phyloP scores from a whole-genome alignment of 1,140 invertebrate genomes.

The Calephelis nemesis region DNA sequence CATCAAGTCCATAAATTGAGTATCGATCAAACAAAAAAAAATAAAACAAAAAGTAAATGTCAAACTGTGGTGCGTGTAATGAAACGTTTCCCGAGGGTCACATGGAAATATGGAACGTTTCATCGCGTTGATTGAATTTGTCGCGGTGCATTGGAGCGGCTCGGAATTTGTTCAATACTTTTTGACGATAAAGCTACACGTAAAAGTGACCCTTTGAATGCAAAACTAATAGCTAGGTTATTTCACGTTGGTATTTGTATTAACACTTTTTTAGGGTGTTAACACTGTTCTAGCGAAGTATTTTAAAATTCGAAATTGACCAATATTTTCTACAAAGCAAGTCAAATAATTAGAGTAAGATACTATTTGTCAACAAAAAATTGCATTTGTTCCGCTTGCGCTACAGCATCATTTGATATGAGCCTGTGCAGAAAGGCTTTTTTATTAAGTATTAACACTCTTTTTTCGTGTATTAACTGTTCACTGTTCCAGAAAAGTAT shows the following conservation, averaged over 20 bases:
- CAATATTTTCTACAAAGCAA: too few species aligned
- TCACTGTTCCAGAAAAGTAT: too few species aligned
- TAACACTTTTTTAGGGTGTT: neutral
- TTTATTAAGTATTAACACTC: too few species aligned
- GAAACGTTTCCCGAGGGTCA: constrained; percentile 26
- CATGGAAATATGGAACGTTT: constrained; percentile 28
- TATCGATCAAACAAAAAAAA: neutral
- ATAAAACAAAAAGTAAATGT: constrained; percentile 7
- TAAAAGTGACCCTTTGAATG: constrained; percentile 20
- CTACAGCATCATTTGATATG: too few species aligned
- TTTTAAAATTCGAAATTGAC: too few species aligned
- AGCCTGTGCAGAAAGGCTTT: too few species aligned
- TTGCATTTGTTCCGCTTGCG: too few species aligned
- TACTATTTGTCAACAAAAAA: too few species aligned
- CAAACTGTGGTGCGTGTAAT: constrained; percentile 22
- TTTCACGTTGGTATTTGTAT: neutral
- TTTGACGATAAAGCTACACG: constrained; percentile 20
- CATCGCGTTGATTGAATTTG: constrained; percentile 30
- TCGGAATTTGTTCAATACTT: constrained; percentile 26
- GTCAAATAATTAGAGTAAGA: too few species aligned
- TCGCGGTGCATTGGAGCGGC: constrained; percentile 21
- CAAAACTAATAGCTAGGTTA: constrained; percentile 15
- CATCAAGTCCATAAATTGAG: too few species aligned
- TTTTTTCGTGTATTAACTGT: too few species aligned
- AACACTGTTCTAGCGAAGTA: too few species aligned